Evolutionary conservation across 2,797 vertebrate genomes (phyloP).

Genomic region (Sorex maritimensis): DNA sequence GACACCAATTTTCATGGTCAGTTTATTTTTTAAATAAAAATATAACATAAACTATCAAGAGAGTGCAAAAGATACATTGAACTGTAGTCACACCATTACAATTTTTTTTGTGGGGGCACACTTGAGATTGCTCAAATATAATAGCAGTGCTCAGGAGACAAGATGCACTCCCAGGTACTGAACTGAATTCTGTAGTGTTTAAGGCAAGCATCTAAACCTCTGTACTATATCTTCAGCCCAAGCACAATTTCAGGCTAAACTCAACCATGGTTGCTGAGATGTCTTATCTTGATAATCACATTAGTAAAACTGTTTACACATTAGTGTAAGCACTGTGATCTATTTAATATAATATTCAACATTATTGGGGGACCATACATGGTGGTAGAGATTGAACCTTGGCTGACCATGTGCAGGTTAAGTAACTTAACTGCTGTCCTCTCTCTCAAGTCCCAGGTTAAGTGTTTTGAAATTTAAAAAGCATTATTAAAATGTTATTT

Average conservation of each 20-base stretch:
- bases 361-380: background rate
- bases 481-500: conserved; percentile 31
- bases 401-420: background rate
- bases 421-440: background rate
- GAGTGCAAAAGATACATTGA: background rate
- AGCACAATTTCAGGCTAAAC: conserved; percentile 43
- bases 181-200: no score
- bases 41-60: background rate
- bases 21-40: conserved; percentile 71
- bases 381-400: conserved; percentile 4
- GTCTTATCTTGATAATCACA: background rate
- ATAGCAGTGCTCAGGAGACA: no score
- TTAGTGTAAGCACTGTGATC: background rate
- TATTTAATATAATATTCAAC: conserved; percentile 31
- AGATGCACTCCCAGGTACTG: no score
- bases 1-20: conserved; percentile 69
- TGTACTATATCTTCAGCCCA: background rate
- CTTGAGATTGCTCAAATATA: no score
- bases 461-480: conserved; percentile 41
- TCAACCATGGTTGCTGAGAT: background rate
- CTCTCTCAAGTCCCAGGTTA: conserved; percentile 53
- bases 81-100: background rate
- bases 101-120: background rate
- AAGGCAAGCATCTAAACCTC: no score
- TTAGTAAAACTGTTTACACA: background rate